Percentiles rank a stretch among this genome's conserved stretches.
phyloP scores from a whole-genome alignment of 2,888 invertebrate species.

The Spodoptera exigua region DNA sequence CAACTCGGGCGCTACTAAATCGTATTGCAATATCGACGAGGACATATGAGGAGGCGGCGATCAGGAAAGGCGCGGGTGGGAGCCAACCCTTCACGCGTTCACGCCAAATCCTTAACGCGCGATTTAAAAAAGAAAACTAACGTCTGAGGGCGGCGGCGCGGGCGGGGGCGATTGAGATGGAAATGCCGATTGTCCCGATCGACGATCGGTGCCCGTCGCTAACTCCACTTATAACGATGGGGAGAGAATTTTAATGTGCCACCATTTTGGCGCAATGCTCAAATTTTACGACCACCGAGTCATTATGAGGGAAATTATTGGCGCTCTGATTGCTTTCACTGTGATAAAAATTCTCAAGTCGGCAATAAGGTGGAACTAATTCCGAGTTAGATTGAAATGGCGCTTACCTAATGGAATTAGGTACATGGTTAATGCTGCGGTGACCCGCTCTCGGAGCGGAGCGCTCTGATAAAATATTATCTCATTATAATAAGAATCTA shows the following conservation, averaged over 20 bases:
- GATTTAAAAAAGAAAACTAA: constrained; percentile 89
- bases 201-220: constrained; percentile 80
- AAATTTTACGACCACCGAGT: constrained; percentile 88
- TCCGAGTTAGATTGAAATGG: constrained; percentile 83
- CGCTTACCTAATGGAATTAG: constrained; percentile 72
- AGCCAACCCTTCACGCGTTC: constrained; percentile 86
- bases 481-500: constrained; percentile 60
- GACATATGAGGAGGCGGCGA: constrained; percentile 82
- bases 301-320: constrained; percentile 90
- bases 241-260: constrained; percentile 89
- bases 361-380: constrained; percentile 89
- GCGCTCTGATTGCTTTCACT: constrained; percentile 88
- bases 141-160: constrained; percentile 71
- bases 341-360: constrained; percentile 89
- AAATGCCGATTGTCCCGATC: constrained; percentile 86
- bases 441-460: constrained; percentile 46
- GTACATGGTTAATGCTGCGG: constrained; percentile 62
- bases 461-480: constrained; percentile 56
- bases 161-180: constrained; percentile 82
- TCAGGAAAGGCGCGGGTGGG: constrained; percentile 63
- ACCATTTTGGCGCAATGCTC: constrained; percentile 89
- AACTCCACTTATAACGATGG: constrained; percentile 88
- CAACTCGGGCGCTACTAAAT: constrained; percentile 66
- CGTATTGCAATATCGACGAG: constrained; percentile 74
- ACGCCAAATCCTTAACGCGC: constrained; percentile 88